Evolutionary conservation across 2,888 invertebrate genomes (phyloP), one percentile per base, ranked within the genome.

Genomic region (Caenorhabditis becei): DNA sequence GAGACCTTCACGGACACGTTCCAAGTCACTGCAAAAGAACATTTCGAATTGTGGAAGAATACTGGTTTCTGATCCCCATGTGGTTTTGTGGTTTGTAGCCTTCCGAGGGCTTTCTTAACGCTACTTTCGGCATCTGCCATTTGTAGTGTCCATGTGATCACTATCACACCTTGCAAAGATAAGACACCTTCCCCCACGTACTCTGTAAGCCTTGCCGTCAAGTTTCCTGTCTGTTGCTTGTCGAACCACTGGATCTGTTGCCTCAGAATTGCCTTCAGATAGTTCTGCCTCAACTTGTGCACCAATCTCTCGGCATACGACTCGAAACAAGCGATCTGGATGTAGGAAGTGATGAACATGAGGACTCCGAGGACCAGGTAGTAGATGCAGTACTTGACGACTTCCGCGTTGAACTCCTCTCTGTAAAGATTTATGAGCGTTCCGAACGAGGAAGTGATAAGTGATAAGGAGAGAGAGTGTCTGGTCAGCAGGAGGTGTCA

Each of bases 131-230:
- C 4, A 10, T 32, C 32, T 32, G 32, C 32, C 10, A 32, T 32
- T 32, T 10, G 32, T 4, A 32, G 32, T 32, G 32, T 32, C 32
- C 4, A 32, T 7, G 32, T 32, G n/a, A n/a, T n/a, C n/a, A n/a
- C 10, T 32, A 32, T 10, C 32, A 32, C 32, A 7, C 32, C 10
- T 32, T 7, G 32, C 4, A 32, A 32, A 32, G 32, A 4, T 32
- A 32, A 32, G 10, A 4, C 10, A 10, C n/a, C n/a, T 7, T 7
- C 32, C 5, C 32, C 59, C 14, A 61, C 91, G 87, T 90, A 93
- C 93, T 93, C 93, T 2, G 93, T 92, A n/a, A 93, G 87, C 85
- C 93, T 92, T 1, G 92, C 91, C 1, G 92, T 92, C 58, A 93
- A 90, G 86, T 93, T 92, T 28, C 93, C 93, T 14, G 91, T 91